Percentiles rank a stretch among this genome's conserved stretches.
These are phyloP conservation scores for Acomys russatus DNA, from an alignment of 2,797 vertebrate genomes.

Conservation along the genomic window DNA sequence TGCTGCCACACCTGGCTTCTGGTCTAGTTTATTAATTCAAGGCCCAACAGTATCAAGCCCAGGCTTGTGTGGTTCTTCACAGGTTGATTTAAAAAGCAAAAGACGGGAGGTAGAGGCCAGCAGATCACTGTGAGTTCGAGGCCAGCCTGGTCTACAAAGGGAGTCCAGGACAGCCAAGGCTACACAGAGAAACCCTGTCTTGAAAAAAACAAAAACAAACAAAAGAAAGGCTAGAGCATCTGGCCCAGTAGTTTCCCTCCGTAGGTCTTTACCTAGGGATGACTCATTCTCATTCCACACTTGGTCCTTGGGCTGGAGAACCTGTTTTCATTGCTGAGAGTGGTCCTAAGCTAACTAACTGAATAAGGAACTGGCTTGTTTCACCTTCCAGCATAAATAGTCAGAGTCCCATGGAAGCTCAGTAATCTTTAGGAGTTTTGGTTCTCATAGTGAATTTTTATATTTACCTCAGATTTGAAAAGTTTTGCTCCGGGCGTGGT, in stretches of 20 bases:
- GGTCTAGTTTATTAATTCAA: conserved; percentile 59
- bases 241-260: conserved; percentile 87
- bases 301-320: fast-evolving
- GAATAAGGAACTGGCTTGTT: background rate
- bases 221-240: conserved; percentile 91
- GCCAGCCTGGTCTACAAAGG: too few species aligned
- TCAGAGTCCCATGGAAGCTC: background rate
- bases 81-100: conserved; percentile 90
- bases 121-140: too few species aligned
- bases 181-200: too few species aligned
- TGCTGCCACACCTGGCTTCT: background rate
- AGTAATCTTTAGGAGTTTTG: background rate
- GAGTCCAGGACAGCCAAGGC: too few species aligned
- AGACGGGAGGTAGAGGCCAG: too few species aligned
- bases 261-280: background rate
- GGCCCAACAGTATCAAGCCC: conserved; percentile 90
- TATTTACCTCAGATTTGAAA: background rate
- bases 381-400: background rate
- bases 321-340: background rate
- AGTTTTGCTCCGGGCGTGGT: too few species aligned
- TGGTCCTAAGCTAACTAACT: background rate
- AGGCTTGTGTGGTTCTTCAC: conserved; percentile 92
- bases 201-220: conserved; percentile 55
- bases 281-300: background rate
- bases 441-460: background rate